phyloP scores from a whole-genome alignment of 2,113 vertebrate species.

The Serranochromis macrocephalus region DNA sequence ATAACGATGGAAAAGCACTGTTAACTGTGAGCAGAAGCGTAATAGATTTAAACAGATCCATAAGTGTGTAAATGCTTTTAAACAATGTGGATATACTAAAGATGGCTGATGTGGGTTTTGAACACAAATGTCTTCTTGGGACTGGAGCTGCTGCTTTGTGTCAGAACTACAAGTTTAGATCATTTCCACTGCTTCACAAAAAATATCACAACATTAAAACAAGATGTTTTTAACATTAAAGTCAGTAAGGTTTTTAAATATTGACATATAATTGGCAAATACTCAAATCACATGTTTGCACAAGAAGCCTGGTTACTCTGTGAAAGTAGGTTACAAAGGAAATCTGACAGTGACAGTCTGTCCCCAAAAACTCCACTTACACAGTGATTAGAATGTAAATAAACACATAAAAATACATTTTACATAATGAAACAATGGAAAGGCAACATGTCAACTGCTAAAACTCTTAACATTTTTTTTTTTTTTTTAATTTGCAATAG shows the following conservation, averaged over 20 bases:
- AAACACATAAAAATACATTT: background rate
- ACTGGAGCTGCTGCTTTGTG: background rate
- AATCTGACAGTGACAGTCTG: background rate
- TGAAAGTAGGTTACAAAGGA: background rate
- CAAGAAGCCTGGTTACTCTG: background rate
- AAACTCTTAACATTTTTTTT: background rate
- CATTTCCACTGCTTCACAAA: background rate
- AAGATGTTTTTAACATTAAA: background rate
- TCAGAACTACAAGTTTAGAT: background rate
- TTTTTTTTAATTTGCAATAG: accelerated
- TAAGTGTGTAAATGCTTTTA: background rate
- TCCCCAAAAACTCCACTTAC: background rate
- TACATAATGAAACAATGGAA: background rate
- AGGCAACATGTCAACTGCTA: background rate
- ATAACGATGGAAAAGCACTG: background rate
- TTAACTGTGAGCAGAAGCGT: background rate
- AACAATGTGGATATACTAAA: background rate
- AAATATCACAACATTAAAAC: background rate
- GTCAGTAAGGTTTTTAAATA: background rate
- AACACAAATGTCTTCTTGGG: background rate
- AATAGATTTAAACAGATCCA: background rate
- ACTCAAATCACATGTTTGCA: background rate
- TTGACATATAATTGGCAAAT: background rate
- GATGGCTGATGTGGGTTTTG: background rate
- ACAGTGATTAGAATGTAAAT: background rate